Evolutionary conservation across 2,113 vertebrate species (phyloP).

Genomic region (Chitala chitala): DNA sequence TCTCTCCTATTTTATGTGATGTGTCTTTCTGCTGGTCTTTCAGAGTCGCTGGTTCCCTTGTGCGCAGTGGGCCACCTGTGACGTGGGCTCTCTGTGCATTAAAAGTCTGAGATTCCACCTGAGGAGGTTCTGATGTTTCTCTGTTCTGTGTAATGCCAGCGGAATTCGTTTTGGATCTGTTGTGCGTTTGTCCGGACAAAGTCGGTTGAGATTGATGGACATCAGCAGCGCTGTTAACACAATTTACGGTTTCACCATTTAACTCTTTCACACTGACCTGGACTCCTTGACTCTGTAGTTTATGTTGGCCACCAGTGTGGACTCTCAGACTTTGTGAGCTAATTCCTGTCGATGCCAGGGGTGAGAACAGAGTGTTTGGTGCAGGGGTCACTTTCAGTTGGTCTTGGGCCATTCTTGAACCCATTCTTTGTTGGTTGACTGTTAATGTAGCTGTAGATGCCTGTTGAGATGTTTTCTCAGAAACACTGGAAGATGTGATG

Average conservation of each 20-base stretch:
- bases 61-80: background rate
- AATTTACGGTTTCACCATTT: background rate
- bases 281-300: slow-evolving; percentile 27
- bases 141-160: background rate
- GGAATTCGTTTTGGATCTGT: too few species aligned
- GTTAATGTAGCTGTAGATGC: background rate
- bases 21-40: too few species aligned
- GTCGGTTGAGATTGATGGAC: slow-evolving; percentile 1
- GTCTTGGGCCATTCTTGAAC: slow-evolving; percentile 22
- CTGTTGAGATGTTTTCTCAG: background rate
- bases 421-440: slow-evolving; percentile 18
- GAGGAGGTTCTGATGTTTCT: background rate
- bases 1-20: slow-evolving; percentile 18
- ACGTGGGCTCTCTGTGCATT: background rate
- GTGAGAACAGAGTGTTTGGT: slow-evolving; percentile 7
- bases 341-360: background rate
- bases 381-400: slow-evolving; percentile 30
- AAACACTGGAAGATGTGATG: background rate
- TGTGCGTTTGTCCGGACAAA: background rate
- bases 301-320: slow-evolving; percentile 26
- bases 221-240: background rate
- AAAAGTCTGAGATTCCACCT: background rate
- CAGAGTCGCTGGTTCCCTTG: background rate
- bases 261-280: background rate
- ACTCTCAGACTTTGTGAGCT: slow-evolving; percentile 22